Evolutionary conservation across 2,113 vertebrate genomes (phyloP), one percentile per base, ranked within the genome.

Genomic region (Tachysurus fulvidraco): DNA sequence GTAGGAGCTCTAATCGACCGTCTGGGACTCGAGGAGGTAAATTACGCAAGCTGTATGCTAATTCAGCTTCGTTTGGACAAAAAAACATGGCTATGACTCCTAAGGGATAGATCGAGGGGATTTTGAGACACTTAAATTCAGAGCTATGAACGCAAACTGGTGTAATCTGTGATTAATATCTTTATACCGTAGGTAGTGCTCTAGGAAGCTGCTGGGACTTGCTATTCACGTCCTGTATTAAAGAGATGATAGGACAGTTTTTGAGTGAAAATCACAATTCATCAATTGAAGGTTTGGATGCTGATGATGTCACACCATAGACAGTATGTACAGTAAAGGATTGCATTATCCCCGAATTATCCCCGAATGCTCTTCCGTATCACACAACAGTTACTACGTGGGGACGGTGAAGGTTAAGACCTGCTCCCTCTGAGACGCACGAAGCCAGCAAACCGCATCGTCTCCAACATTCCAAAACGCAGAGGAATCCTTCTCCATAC

Each of bases 41-140:
- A 83, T 83, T 65, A 83, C 69, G 73, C 73, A 79, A 28, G 52
- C 16, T 12, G 11, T 59, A 79, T 84, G 86, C 60, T 79, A 80
- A 84, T 84, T 55, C n/a, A 14, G 25, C 41, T 62, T 36, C 59
- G 36, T 83, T 83, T 83, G 57, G 57, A 55, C 36, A 54, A 17
- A 57, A 60, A 78, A 44, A 19, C 21, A 54, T 64, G 67, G 71
- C 19, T 30, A 41, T 16, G 21, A 30, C 60, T 67, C 50, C 50
- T 50, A 30, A 13, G 23, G 21, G 52, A 74, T 10, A 23, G 41
- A 50, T 65, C 46, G 1, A 10, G 71, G 44, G 21, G 12, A 54
- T 19, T 59, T 62, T 9, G 28, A 21, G 86, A 64, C 44, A 17
- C 54, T 81, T 28, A 7, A 62, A 46, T 11, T 59, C 41, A 59